These are phyloP conservation scores for Platanista minor DNA, from an alignment of 2,113 vertebrate species.

Conservation along the genomic window DNA sequence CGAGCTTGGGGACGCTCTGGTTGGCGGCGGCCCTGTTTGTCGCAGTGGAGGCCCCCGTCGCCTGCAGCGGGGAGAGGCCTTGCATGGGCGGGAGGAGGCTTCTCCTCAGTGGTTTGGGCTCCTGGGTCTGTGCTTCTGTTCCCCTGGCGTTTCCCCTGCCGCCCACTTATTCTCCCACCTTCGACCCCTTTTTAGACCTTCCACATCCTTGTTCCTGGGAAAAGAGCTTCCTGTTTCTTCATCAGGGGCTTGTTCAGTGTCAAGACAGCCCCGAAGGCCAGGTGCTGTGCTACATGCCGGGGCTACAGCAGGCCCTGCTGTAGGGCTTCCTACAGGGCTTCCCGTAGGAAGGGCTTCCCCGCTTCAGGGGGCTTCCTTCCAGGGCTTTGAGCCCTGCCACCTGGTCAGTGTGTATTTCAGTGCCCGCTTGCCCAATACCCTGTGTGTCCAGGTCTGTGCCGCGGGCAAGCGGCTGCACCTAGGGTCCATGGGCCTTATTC, in stretches of 20 bases:
- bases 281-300: not conserved
- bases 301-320: not conserved
- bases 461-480: too few relatives aligned
- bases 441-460: too few relatives aligned
- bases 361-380: not conserved
- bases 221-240: too few relatives aligned
- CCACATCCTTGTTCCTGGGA: not conserved
- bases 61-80: not conserved
- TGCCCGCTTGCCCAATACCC: accelerated
- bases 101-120: not conserved
- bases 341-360: too few relatives aligned
- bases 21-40: not conserved
- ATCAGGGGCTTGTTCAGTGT: not conserved
- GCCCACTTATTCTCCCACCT: accelerated
- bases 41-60: not conserved
- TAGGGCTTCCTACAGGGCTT: too few relatives aligned
- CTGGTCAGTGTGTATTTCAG: too few relatives aligned
- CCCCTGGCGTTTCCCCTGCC: too few relatives aligned
- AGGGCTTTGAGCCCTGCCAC: accelerated
- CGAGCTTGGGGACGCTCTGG: not conserved
- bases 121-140: not conserved
- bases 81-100: not conserved
- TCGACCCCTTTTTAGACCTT: not conserved
- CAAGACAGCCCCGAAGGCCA: not conserved
- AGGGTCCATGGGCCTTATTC: accelerated